These are phyloP conservation scores for Triops cancriformis DNA, from an alignment of 1,140 invertebrate species.

Conservation along the genomic window DNA sequence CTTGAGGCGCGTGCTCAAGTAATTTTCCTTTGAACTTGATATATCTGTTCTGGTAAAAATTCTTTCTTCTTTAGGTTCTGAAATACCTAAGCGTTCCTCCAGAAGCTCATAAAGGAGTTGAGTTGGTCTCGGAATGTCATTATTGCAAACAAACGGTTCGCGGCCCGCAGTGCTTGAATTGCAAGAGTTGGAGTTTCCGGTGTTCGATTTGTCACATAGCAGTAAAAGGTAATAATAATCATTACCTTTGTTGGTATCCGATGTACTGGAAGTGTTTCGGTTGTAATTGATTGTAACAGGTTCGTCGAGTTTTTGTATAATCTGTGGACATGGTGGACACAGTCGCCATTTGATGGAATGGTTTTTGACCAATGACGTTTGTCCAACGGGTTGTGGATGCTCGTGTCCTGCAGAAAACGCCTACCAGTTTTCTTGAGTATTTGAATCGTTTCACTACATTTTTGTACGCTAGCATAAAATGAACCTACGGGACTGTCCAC, in stretches of 20 bases:
- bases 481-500: too few species aligned
- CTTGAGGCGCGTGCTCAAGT: constrained; percentile 69
- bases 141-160: constrained; percentile 50
- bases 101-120: constrained; percentile 57
- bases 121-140: constrained; percentile 65
- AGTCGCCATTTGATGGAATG: constrained; percentile 67
- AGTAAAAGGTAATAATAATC: constrained; percentile 54
- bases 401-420: constrained; percentile 59
- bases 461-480: too few species aligned
- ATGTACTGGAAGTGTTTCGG: not conserved
- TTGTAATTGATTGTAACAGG: constrained; percentile 40
- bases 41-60: not conserved
- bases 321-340: constrained; percentile 88
- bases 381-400: constrained; percentile 81
- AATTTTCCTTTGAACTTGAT: not conserved
- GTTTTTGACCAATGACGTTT: constrained; percentile 58
- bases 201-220: constrained; percentile 78
- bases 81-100: constrained; percentile 59
- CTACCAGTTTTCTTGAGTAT: constrained; percentile 16
- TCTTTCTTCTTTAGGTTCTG: constrained; percentile 48
- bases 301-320: constrained; percentile 65
- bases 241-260: not conserved
- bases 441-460: not conserved
- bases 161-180: constrained; percentile 52
- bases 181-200: constrained; percentile 58